Conservation (phyloP, 2,888 invertebrate genomes). For the Zaprionus lineosus region DNA sequence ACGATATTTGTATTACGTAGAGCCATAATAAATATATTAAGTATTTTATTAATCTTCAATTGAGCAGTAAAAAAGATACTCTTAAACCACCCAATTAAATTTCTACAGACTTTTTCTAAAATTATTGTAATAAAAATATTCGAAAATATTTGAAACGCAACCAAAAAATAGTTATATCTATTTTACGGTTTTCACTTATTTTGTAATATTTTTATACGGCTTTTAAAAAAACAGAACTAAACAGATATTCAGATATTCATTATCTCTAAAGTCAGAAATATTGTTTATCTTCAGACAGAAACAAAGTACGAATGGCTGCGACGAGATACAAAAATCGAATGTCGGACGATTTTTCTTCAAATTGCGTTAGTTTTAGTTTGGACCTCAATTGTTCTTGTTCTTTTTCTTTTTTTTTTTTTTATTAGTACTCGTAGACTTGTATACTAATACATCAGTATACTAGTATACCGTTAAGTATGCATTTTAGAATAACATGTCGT, state of each 20-base stretch:
- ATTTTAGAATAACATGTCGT: slow-evolving; percentile 36
- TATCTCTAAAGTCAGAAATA: no score
- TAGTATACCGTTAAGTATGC: slow-evolving; percentile 29
- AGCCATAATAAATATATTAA: slow-evolving; percentile 39
- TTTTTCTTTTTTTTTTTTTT: no score
- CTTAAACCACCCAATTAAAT: slow-evolving; percentile 20
- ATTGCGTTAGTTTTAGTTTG: slow-evolving; percentile 37
- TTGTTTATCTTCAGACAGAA: no score
- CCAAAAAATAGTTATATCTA: no score
- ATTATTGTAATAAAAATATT: background rate
- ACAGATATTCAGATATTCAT: no score
- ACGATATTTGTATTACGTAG: slow-evolving; percentile 37
- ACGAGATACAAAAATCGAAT: slow-evolving; percentile 39
- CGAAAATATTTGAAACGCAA: background rate
- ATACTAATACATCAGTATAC: no score
- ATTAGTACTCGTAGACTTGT: no score
- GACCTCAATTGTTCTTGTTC: no score
- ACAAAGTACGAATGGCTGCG: no score
- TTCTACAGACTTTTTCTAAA: background rate
- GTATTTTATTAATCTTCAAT: background rate
- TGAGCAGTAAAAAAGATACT: slow-evolving; percentile 2
- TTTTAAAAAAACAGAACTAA: background rate
- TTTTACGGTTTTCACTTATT: slow-evolving; percentile 5
- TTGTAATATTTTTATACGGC: slow-evolving; percentile 11
- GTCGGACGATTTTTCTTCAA: slow-evolving; percentile 16